Percentiles rank a stretch among this genome's conserved stretches.
Evolutionary conservation across 2,888 invertebrate genomes (phyloP).

Genomic region (Rhagophthalmus giganteus): DNA sequence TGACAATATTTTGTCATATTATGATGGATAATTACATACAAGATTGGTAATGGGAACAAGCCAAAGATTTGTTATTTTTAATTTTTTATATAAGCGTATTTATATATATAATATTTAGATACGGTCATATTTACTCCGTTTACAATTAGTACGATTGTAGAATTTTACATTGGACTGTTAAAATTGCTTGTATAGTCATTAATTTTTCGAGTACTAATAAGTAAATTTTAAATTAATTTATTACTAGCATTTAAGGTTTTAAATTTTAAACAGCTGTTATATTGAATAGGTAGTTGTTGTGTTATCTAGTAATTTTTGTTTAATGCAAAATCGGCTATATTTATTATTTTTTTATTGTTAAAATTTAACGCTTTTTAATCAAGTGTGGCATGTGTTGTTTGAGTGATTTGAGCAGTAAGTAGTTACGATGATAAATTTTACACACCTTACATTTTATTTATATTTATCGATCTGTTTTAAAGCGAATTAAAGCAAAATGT

Average conservation of each 20-base stretch:
- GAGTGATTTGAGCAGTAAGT: constrained; percentile 22
- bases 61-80: constrained; percentile 79
- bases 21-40: constrained; percentile 40
- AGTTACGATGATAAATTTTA: constrained; percentile 12
- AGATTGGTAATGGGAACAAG: constrained; percentile 80
- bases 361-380: constrained; percentile 9
- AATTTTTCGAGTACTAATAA: constrained; percentile 14
- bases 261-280: constrained; percentile 13
- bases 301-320: constrained; percentile 7
- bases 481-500: background rate
- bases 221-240: constrained; percentile 7
- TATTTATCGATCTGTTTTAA: background rate
- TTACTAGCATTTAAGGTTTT: constrained; percentile 14
- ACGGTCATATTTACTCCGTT: constrained; percentile 42
- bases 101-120: constrained; percentile 55
- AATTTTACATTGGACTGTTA: constrained; percentile 31
- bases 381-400: constrained; percentile 9
- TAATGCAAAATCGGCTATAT: constrained; percentile 4
- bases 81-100: constrained; percentile 57
- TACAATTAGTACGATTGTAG: constrained; percentile 25
- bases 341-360: constrained; percentile 22
- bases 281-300: constrained; percentile 3
- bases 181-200: constrained; percentile 29
- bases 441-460: background rate
- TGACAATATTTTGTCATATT: constrained; percentile 49